Base-by-base conservation (phyloP, 1,140 invertebrate species). In the Periplaneta americana region DNA sequence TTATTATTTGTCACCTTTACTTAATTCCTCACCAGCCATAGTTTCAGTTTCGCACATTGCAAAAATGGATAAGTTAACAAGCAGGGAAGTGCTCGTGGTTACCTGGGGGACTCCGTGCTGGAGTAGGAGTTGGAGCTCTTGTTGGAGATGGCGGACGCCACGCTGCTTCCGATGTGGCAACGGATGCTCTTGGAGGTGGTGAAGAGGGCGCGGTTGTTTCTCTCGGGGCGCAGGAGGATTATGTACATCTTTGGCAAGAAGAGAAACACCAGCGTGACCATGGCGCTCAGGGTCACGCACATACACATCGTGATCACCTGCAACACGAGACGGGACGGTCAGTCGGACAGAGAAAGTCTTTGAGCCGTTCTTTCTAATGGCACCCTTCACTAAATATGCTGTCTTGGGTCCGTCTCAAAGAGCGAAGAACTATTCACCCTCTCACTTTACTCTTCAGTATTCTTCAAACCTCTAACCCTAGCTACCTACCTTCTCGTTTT, bases 201-300 rank as follows among this genome's bases (percentile, higher is more conserved):
- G 88, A 96, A 96, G 80, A 93, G 91, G 6, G 93, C 92, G 74
- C 95, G 87, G 83, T 94, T 95, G 87, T 96, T 96, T 84, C 93
- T 92, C 87, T 96, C 94, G 0, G 95, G 95, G 81, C 92, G 90
- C 80, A 94, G 90, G 13, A 96, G 85, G 80, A 96, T 95, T 82
- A 96, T 94, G 86, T 95, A 96, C 2, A 96, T 86, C 89, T 96
- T 96, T 2, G 95, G 95, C 81, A 94, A 89, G 87, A 96, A 96
- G 32, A 97, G 90, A 80, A 96, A 91, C 31, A 93, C 89, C 77
- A 96, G 89, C n/a, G 94, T 94, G 1, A 96, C 94, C 78, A 92
- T 91, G 4, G 95, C 94, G 86, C 93, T 95, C 37, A 96, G 88
- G 83, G 90, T 92, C 34, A 93, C 92, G 86, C 91, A 95, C 87